Evolutionary conservation across 2,888 invertebrate species (phyloP), one percentile per base, ranked within the genome.

Genomic region (Tethea ocularis): DNA sequence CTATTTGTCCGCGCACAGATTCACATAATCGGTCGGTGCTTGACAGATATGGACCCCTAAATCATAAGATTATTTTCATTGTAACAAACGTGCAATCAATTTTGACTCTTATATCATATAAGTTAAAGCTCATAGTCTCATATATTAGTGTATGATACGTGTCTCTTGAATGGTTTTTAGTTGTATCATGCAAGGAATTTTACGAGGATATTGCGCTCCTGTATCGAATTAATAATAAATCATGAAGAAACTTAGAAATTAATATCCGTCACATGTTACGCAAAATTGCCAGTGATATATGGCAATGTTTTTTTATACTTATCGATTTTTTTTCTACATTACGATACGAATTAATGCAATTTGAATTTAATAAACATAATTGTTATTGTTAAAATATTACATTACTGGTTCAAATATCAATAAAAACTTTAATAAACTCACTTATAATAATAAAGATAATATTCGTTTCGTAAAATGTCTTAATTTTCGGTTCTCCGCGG

Each of bases 1-100:
- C 89, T 89, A 89, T 91, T 90, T 89, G 89, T 88, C 82, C 79
- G 77, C 82, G 79, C 84, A 84, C 82, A 83, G 82, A 84, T 88
- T 83, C 87, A 86, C 84, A 89, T 89, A 89, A 88, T 87, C 86
- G 86, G 74, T 75, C 77, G 74, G 71, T 75, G 82, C 80, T 83
- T 82, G 87, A 86, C 85, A 86, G 87, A 88, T 88, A 89, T 86
- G 81, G 85, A 79, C 74, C 78, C 79, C 75, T 89, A 88, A 88
- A 90, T 91, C 89, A 87, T 69, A 67, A 67, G 80, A 84, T 83
- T 84, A 87, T 87, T 88, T 88, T 87, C 84, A 81, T 85, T 86
- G 83, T 83, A 70, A 62, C 53, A 11, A n/a, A 58, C 11, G 38
- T 23, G 33, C 68, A 61, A 7, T 36, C 59, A 51, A 83, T 62